A percentile compares a stretch with the other conserved stretches of the same genome.
phyloP scores from a whole-genome alignment of 2,113 vertebrate genomes.

The Larimichthys crocea region DNA sequence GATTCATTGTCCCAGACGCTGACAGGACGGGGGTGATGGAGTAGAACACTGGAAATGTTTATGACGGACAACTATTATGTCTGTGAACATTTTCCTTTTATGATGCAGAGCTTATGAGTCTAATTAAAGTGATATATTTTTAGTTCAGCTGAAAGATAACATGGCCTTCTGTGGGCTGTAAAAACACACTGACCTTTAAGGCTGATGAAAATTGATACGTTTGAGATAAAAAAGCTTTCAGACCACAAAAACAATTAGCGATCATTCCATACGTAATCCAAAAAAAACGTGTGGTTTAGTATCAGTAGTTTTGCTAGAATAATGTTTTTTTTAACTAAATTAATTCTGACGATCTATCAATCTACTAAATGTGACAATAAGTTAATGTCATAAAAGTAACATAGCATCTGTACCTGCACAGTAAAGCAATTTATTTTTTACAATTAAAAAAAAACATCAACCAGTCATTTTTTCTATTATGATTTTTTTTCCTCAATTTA shows the following conservation, averaged over 20 bases:
- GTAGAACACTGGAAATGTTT: constrained; percentile 7
- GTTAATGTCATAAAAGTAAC: background rate
- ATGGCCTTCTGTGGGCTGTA: background rate
- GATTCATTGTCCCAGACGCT: constrained; percentile 36
- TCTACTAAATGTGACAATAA: background rate
- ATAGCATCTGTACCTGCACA: background rate
- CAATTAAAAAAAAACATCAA: too few relatives aligned
- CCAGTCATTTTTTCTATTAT: too few relatives aligned
- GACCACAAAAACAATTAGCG: background rate
- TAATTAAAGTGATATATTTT: constrained; percentile 1
- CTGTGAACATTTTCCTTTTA: background rate
- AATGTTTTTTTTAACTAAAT: background rate
- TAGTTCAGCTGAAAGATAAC: background rate
- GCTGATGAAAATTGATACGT: background rate
- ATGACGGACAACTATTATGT: constrained; percentile 11
- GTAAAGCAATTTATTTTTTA: background rate
- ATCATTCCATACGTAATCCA: background rate
- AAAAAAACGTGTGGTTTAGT: background rate
- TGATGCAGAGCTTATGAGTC: background rate
- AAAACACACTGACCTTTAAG: background rate
- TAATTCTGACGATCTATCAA: background rate
- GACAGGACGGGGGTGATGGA: constrained; percentile 6
- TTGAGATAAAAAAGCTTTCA: background rate
- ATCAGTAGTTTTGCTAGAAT: background rate
- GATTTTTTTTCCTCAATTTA: background rate